phyloP scores from a whole-genome alignment of 2,797 vertebrate genomes.

The Lerista edwardsae region DNA sequence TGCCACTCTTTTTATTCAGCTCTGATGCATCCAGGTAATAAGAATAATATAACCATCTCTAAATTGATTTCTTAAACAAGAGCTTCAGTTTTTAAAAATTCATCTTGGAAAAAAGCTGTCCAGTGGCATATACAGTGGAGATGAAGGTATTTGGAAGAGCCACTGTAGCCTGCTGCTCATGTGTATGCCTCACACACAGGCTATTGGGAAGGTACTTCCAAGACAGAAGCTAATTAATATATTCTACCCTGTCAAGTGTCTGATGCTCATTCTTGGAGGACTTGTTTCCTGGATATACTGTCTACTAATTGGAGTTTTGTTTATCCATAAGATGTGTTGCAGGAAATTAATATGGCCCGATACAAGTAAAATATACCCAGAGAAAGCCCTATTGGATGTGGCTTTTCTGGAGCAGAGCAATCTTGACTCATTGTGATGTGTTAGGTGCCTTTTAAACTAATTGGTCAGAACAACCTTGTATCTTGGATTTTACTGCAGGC shows the following conservation, averaged over 20 bases:
- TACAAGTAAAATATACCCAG: neutral
- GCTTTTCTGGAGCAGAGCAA: fast-evolving
- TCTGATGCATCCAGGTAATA: neutral
- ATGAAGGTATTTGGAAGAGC: neutral
- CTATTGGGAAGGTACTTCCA: neutral
- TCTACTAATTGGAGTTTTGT: neutral
- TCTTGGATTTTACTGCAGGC: neutral
- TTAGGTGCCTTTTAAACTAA: neutral
- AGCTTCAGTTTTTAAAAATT: neutral
- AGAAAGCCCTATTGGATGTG: neutral
- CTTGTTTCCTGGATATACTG: neutral
- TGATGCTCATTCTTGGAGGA: neutral
- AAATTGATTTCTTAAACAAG: neutral
- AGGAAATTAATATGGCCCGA: neutral
- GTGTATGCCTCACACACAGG: neutral
- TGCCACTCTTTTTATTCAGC: neutral
- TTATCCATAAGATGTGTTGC: neutral
- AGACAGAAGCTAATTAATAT: neutral
- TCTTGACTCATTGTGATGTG: neutral
- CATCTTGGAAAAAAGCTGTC: neutral
- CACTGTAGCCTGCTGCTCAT: neutral
- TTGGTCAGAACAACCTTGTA: neutral
- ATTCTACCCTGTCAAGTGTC: neutral
- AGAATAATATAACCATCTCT: neutral
- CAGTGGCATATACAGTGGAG: neutral